Base-by-base conservation (phyloP, 2,797 vertebrate genomes). In the Carduelis carduelis region DNA sequence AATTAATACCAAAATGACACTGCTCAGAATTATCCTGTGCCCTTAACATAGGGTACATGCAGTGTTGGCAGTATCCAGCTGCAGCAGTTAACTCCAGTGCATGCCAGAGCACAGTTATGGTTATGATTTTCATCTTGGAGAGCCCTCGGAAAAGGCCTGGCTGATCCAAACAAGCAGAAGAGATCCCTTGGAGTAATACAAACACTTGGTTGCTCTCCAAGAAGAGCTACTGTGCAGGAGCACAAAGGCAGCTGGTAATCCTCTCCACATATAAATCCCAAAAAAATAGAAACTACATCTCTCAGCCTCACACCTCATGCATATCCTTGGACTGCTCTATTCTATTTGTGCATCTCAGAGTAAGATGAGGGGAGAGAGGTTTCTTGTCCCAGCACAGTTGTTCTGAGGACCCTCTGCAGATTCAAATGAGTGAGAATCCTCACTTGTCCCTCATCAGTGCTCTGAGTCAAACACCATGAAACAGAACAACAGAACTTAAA, bases 1-100 rank as follows among this genome's bases (percentile, higher is more conserved):
- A 97, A 90, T 95, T 95, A 95, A 95, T 95, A 71, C 41, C 92
- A 60, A 95, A 94, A 89, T 50, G 83, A 91, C 95, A 89, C 70
- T 76, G 75, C 49, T 71, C 81, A 87, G 14, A 88, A 90, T 87
- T 46, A 86, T 55, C 83, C 78, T n/a, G 37, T 81, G 84, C 87
- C 91, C 95, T 90, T 35, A 88, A 66, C 11, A 50, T 10, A 84
- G 86, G 91, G 55, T 37, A 75, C 43, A 69, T 0, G 0, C 77
- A 39, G 59, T 0, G 1, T 0, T 72, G 76, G 9, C 61, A 20
- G 55, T 2, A 43, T 27, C 52, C 83, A 90, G 83, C 80, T 90
- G 83, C 87, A 95, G 63, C 74, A 88, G 57, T 50, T 63, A 77
- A 32, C 74, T 39, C 44, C 21, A 56, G 39, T 5, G 32, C 52